Evolutionary conservation across 2,113 vertebrate species (phyloP), one percentile per base, ranked within the genome.

Genomic region (Mesitornis unicolor): DNA sequence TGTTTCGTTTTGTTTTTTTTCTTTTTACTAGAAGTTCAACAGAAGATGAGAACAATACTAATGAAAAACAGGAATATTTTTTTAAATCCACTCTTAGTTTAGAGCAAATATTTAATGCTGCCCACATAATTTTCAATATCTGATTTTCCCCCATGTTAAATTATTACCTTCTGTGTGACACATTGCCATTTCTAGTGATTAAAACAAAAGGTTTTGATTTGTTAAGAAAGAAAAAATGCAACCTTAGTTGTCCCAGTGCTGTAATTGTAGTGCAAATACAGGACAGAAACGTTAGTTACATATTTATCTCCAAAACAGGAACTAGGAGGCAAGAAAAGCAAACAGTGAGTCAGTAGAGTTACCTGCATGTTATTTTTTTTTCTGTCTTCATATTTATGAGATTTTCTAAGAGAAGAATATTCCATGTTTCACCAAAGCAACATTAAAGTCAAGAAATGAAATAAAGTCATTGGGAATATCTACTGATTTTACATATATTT

Each of bases 71-170:
- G 60, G 29, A 29, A 65, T 24, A 42, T 51, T 36, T 60, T 63
- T 56, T 15, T 5, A 7, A 61, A 75, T 64, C 16, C 20, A 11
- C 21, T 57, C 47, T 78, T 85, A 33, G 60, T 81, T 93, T 57
- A 81, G 64, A 92, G n/a, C 8, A 93, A 94, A 86, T 86, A 92
- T 90, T 86, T 94, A 95, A 77, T 67, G 43, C 21, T 88, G 47
- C 56, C 28, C 10, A 7, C 61, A 68, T 71, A 18, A 90, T 89
- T 90, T 36, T 74, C 45, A 59, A 48, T 81, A 92, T 80, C 47
- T 94, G 64, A 71, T 93, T 94, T 80, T 36, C 4, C 25, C 13
- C 25, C 35, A 40, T 61, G 36, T 61, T 81, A 88, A 96, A 86
- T 78, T 88, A 84, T 78, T 94, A 81, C 90, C 88, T 90, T 64